Conservation (phyloP, 2,113 vertebrate genomes). For the Perccottus glenii region DNA sequence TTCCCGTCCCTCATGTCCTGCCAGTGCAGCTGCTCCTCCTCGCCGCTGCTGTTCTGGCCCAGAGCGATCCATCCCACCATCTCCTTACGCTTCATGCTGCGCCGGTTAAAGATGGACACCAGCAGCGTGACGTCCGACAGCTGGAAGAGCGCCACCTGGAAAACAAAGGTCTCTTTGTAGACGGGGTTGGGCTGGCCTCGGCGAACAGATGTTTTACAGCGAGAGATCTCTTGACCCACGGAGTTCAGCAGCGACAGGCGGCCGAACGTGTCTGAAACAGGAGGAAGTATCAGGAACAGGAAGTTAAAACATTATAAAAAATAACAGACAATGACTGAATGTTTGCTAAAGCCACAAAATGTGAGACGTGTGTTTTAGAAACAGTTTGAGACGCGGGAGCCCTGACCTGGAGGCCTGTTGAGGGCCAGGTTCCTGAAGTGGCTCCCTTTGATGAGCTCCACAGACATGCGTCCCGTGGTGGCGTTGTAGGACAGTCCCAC, state of each 20-base stretch:
- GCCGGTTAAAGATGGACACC: slow-evolving; percentile 90
- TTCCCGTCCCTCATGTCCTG: slow-evolving; percentile 90
- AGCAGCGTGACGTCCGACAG: slow-evolving; percentile 94
- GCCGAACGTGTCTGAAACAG: slow-evolving; percentile 86
- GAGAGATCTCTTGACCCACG: slow-evolving; percentile 92
- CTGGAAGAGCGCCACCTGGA: slow-evolving; percentile 97
- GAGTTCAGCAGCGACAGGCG: slow-evolving; percentile 93
- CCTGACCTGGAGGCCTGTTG: slow-evolving; percentile 91
- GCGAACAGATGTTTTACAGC: slow-evolving; percentile 93
- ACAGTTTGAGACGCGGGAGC: not conserved
- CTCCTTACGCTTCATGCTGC: slow-evolving; percentile 95
- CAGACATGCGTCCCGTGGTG: slow-evolving; percentile 93
- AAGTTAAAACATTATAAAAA: no score
- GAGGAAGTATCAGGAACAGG: no score
- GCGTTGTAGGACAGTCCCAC: slow-evolving; percentile 93
- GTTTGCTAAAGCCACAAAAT: no score
- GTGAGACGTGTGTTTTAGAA: not conserved
- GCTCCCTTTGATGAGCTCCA: slow-evolving; percentile 97
- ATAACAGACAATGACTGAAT: no score
- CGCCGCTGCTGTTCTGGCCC: slow-evolving; percentile 93
- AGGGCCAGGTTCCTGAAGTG: slow-evolving; percentile 94
- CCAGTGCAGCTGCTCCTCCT: slow-evolving; percentile 93
- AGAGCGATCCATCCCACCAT: slow-evolving; percentile 96
- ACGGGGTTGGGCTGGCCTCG: slow-evolving; percentile 93
- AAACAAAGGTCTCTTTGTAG: slow-evolving; percentile 97